These are phyloP conservation scores for Drosophila erecta DNA, from an alignment of 1,140 invertebrate genomes.

Conservation along the genomic window DNA sequence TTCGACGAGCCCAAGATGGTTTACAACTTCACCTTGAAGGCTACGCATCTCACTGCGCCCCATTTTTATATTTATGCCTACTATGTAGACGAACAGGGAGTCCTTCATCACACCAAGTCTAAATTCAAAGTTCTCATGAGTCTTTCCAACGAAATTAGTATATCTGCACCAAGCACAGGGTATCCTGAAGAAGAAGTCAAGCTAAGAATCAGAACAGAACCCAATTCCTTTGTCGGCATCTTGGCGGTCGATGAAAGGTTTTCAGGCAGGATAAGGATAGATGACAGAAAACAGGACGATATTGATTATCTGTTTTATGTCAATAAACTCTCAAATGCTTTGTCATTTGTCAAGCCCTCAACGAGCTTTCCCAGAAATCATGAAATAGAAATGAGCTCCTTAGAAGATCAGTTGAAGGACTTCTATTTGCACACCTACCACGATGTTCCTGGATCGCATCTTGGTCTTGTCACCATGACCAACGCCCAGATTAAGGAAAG, in stretches of 20 bases:
- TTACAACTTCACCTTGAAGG: background rate
- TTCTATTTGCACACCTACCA: background rate
- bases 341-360: background rate
- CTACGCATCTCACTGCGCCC: background rate
- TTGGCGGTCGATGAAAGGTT: background rate
- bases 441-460: background rate
- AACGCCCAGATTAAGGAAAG: background rate
- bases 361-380: background rate
- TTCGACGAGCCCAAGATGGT: background rate
- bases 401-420: background rate
- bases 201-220: background rate
- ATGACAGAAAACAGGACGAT: background rate
- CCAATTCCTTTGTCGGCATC: background rate
- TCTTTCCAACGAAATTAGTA: background rate
- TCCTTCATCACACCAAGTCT: background rate
- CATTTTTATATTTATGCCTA: background rate
- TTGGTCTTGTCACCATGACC: background rate
- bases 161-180: background rate
- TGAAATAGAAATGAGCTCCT: background rate
- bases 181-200: background rate
- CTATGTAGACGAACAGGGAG: background rate
- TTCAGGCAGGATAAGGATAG: background rate
- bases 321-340: background rate
- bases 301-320: background rate
- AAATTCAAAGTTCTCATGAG: background rate